phyloP scores from a whole-genome alignment of 2,113 vertebrate species.

The Tragelaphus scriptus region DNA sequence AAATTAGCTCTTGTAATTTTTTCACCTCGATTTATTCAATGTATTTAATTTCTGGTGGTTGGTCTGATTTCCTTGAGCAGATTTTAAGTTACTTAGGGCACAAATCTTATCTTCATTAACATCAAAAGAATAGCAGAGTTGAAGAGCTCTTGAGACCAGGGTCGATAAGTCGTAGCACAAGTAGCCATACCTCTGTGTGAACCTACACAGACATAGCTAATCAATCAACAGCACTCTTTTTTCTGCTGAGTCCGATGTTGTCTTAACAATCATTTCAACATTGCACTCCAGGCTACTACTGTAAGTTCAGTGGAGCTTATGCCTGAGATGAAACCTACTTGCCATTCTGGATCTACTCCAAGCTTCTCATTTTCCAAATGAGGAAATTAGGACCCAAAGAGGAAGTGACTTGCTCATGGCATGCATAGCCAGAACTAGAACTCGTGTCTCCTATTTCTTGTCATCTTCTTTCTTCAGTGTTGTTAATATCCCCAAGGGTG shows the following conservation, averaged over 20 bases:
- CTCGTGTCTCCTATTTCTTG: not conserved
- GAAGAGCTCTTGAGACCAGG: not conserved
- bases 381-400: not conserved
- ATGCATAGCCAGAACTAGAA: not conserved
- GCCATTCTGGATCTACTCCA: not conserved
- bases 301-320: not conserved
- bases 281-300: not conserved
- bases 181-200: not conserved
- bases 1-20: not conserved
- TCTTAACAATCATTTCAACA: not conserved
- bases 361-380: not conserved
- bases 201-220: not conserved
- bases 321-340: not conserved
- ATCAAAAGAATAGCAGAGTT: not conserved
- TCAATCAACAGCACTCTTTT: not conserved
- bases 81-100: not conserved
- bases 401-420: not conserved
- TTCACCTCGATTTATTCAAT: not conserved
- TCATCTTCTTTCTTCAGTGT: not conserved
- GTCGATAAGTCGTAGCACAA: not conserved
- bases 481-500: not conserved
- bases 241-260: rapidly evolving
- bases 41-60: not conserved
- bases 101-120: not conserved
- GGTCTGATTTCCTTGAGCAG: not conserved